Base-by-base conservation (phyloP, 1,140 invertebrate genomes). In the Drosophila nasuta region DNA sequence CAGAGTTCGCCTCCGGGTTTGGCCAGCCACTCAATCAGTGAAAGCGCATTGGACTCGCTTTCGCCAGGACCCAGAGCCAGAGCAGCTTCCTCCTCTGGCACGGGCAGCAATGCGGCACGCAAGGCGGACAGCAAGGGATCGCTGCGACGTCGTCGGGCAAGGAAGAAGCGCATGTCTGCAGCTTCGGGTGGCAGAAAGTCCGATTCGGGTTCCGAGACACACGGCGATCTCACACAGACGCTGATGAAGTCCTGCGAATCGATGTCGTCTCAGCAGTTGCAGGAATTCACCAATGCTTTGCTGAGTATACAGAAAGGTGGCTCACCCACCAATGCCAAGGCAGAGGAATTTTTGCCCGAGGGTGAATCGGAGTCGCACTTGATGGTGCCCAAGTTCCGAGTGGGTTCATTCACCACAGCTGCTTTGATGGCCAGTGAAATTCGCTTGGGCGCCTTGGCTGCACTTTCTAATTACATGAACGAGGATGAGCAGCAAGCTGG, bases 1-100 rank as follows among this genome's bases (percentile, higher is more conserved):
- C 68, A 80, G 52, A 91, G 81, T 8, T 79, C 79, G 77, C 78
- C 78, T 0, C 91, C 70, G 81, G 94, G 78, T 28, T 92, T 78
- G 93, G 95, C 62, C 93, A 95, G 79, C 93, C 95, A 94, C 77
- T 97, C 96, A 0, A 97, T 97, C 79, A 97, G 97, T 0, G 97
- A 98, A 93, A 97, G 96, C 0, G 97, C 97, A 10, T 93, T 98
- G 10, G 95, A 97, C 91, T 95, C 96, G 13, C 93, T 97, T 17
- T 93, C 93, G 2, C 92, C 93, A 10, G 85, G 88, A 74, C 93
- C 30, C 79, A 85, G 41, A 80, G 93, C 91, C 82, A 92, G 70
- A 72, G 75, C 81, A 2, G 82, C 90, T 48, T 91, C 90, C 45
- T 88, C 90, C 11, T 82, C 91, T 17, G 79, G 77, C 41, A 86